phyloP scores from a whole-genome alignment of 1,140 invertebrate genomes.

The Eriocheir sinensis region DNA sequence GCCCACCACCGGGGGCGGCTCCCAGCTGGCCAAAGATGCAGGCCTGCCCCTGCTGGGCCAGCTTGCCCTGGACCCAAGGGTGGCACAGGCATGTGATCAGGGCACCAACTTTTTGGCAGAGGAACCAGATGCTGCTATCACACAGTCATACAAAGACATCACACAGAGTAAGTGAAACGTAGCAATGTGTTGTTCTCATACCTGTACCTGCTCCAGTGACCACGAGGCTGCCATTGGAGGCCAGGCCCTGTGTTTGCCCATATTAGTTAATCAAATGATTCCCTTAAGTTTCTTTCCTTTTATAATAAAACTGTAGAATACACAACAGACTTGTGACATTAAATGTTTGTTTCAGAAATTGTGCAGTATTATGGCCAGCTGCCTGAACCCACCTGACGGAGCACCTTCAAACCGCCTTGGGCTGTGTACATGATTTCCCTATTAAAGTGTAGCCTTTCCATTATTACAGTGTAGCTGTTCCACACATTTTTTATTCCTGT shows the following conservation, averaged over 20 bases:
- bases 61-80: conserved; percentile 90
- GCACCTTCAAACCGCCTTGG: too few relatives aligned
- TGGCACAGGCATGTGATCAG: conserved; percentile 90
- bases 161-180: conserved; percentile 61
- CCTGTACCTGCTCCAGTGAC: background rate
- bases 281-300: background rate
- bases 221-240: too few relatives aligned
- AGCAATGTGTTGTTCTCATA: background rate
- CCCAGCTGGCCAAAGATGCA: conserved; percentile 86
- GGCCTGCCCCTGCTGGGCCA: conserved; percentile 88
- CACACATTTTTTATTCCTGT: too few relatives aligned
- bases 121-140: conserved; percentile 73
- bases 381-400: background rate
- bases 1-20: conserved; percentile 88
- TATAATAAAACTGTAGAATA: too few relatives aligned
- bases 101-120: conserved; percentile 85
- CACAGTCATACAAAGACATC: conserved; percentile 60
- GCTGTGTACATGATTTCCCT: too few relatives aligned
- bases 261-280: background rate
- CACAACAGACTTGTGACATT: too few relatives aligned
- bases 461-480: too few relatives aligned
- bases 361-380: conserved; percentile 46
- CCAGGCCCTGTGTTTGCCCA: too few relatives aligned
- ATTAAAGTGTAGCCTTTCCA: too few relatives aligned
- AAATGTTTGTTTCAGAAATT: conserved; percentile 56